Percentiles rank a stretch among this genome's conserved stretches.
Conservation (phyloP, 2,113 vertebrate species). For the zebrafish (Danio rerio) region DNA sequence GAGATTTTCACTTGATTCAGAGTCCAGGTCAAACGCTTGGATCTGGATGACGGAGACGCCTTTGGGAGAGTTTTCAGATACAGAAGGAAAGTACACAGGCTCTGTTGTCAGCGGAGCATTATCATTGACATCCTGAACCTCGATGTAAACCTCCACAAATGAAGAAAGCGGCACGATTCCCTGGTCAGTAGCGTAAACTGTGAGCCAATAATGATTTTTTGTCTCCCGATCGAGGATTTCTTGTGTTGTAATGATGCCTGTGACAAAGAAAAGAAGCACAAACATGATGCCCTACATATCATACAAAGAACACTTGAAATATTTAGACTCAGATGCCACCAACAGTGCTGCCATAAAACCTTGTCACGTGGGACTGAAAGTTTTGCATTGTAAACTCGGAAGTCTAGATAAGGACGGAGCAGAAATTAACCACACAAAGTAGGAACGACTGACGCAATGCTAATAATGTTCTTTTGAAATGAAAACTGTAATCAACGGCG, state of each 20-base stretch:
- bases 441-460: not conserved
- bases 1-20: conserved; percentile 78
- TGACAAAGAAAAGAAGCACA: conserved; percentile 41
- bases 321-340: not conserved
- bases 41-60: conserved; percentile 81
- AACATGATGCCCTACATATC: conserved; percentile 50
- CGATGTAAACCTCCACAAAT: conserved; percentile 83
- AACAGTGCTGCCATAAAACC: conserved; percentile 5
- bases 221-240: conserved; percentile 83
- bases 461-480: conserved; percentile 3
- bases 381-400: conserved; percentile 43
- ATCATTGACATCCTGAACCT: conserved; percentile 85
- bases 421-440: not conserved
- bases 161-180: conserved; percentile 82
- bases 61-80: conserved; percentile 85
- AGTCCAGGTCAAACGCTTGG: conserved; percentile 83
- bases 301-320: not conserved
- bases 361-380: conserved; percentile 32
- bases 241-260: conserved; percentile 80
- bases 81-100: conserved; percentile 82
- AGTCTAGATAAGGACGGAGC: conserved; percentile 27
- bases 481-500: not conserved
- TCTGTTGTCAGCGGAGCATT: conserved; percentile 84
- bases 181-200: conserved; percentile 82
- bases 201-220: conserved; percentile 83